phyloP scores from a whole-genome alignment of 2,797 vertebrate species.

The Schizopygopsis pylzovi region DNA sequence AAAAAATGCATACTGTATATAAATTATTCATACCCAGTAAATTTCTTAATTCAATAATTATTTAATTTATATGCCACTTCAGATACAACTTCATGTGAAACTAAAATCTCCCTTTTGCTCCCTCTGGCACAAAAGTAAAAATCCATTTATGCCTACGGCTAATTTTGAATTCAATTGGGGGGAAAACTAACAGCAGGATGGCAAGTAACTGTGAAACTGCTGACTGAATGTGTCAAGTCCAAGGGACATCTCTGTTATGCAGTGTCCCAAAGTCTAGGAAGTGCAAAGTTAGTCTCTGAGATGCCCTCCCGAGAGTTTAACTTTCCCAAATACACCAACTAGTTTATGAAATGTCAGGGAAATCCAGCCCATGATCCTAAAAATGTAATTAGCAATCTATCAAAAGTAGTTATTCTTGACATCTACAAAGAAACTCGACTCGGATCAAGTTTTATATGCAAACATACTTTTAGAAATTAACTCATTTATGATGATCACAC shows the following conservation, averaged over 20 bases:
- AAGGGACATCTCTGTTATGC: slow-evolving; percentile 23
- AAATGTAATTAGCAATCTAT: slow-evolving; percentile 1
- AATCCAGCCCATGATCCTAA: slow-evolving; percentile 3
- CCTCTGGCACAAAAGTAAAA: slow-evolving; percentile 1
- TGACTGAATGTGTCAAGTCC: slow-evolving; percentile 24
- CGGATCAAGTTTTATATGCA: not conserved
- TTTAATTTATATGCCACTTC: not conserved
- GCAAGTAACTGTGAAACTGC: slow-evolving; percentile 29
- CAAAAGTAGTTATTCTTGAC: not conserved
- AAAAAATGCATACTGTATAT: not conserved
- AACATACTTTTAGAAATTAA: not conserved
- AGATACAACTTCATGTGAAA: not conserved
- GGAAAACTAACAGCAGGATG: slow-evolving; percentile 27
- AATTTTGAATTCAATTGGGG: slow-evolving; percentile 15
- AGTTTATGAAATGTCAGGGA: not conserved
- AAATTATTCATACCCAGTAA: not conserved
- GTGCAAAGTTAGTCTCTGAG: slow-evolving; percentile 12
- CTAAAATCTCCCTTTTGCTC: not conserved
- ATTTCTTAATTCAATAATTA: not conserved
- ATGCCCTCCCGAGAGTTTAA: not conserved
- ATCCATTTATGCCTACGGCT: not conserved
- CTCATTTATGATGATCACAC: slow-evolving; percentile 1
- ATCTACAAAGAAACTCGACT: not conserved
- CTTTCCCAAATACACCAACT: not conserved
- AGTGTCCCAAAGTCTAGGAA: slow-evolving; percentile 10